These are phyloP conservation scores for Heliocidaris erythrogramma DNA, from an alignment of 35 echinoderm and acorn worm genomes.

Conservation along the genomic window DNA sequence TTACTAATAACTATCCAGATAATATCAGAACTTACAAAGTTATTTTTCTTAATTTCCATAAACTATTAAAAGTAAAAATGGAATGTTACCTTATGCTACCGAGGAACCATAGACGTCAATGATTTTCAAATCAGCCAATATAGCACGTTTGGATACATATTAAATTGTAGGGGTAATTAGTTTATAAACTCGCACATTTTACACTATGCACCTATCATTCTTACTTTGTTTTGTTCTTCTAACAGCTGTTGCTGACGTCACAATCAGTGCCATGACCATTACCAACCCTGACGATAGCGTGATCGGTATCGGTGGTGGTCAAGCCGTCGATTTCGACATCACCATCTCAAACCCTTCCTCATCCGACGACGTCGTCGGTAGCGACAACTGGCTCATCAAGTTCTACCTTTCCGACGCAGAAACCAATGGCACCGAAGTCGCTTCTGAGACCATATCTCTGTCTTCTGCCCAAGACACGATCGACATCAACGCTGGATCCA, in stretches of 20 bases:
- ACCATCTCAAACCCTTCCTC: conserved; percentile 14
- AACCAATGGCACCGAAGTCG: conserved; percentile 43
- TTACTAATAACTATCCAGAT: neutral
- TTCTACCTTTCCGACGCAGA: conserved; percentile 53
- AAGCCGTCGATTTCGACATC: conserved; percentile 54
- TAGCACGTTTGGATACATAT: neutral
- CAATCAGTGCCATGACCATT: conserved; percentile 52
- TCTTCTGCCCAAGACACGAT: conserved; percentile 42
- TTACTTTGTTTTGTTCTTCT: neutral
- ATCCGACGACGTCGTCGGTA: conserved; percentile 58
- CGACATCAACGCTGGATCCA: conserved; percentile 39
- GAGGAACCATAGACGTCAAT: neutral
- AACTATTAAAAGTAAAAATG: neutral
- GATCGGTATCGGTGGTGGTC: conserved; percentile 58
- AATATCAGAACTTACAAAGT: neutral
- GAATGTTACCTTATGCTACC: neutral
- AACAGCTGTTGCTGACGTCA: conserved; percentile 46
- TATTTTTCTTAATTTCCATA: too few species aligned
- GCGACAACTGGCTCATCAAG: conserved; percentile 55
- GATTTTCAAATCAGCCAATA: neutral
- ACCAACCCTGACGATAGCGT: conserved; percentile 58
- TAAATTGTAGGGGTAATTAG: neutral
- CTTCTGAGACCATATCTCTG: conserved; percentile 22
- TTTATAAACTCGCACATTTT: neutral
- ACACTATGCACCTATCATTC: neutral